phyloP scores from a whole-genome alignment of 2,888 invertebrate genomes.

The Spodoptera exigua region DNA sequence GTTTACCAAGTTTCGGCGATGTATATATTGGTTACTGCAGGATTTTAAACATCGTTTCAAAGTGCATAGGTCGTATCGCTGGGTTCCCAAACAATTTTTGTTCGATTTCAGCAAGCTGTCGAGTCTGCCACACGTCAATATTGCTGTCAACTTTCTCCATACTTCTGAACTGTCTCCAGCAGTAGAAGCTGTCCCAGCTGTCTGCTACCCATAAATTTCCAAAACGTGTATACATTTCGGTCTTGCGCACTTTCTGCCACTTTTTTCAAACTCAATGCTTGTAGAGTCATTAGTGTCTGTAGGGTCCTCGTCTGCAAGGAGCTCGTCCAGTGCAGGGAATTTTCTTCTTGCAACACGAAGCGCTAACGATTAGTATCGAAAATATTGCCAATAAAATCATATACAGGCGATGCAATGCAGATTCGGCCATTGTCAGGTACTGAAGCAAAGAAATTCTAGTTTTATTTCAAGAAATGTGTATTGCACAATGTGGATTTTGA shows the following conservation, averaged over 20 bases:
- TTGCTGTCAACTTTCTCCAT: constrained; percentile 12
- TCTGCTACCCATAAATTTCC: constrained; percentile 10
- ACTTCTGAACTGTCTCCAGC: constrained; percentile 16
- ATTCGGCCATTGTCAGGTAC: constrained; percentile 67
- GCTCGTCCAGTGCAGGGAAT: constrained; percentile 73
- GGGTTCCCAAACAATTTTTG: constrained; percentile 11
- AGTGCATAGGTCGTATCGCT: constrained; percentile 8
- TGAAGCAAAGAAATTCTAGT: constrained; percentile 54
- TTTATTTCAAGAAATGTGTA: background rate
- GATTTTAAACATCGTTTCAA: background rate
- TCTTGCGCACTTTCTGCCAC: background rate
- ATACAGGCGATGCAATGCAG: constrained; percentile 63
- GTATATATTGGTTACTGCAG: constrained; percentile 4
- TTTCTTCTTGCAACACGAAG: constrained; percentile 66
- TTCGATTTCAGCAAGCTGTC: constrained; percentile 33
- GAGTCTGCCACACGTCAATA: constrained; percentile 2
- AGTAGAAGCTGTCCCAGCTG: constrained; percentile 12
- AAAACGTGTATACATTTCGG: constrained; percentile 15
- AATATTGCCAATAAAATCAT: constrained; percentile 68
- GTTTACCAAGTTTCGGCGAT: constrained; percentile 9
- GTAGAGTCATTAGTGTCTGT: constrained; percentile 49
- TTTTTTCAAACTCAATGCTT: background rate
- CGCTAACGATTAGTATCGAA: constrained; percentile 65
- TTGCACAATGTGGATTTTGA: no score
- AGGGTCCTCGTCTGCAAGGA: constrained; percentile 78